Conservation (phyloP, 1,140 invertebrate species). For the Meloidogyne chitwoodi region DNA sequence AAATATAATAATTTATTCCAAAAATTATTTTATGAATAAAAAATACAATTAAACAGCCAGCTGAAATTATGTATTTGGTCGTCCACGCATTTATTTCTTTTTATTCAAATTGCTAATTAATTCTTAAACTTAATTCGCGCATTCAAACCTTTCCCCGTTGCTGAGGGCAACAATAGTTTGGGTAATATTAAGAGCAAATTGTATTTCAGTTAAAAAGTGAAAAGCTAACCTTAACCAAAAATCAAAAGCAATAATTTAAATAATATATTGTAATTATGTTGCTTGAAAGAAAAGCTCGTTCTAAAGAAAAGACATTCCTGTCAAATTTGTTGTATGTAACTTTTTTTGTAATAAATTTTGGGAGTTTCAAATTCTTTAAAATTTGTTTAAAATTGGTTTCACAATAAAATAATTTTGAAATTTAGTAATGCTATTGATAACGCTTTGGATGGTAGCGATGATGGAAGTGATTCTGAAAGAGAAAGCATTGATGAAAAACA, state of each 20-base stretch:
- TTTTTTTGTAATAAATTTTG: neutral
- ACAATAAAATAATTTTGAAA: neutral
- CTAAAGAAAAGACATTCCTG: constrained; percentile 15
- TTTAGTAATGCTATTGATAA: constrained; percentile 57
- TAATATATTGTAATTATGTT: neutral
- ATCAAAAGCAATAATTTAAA: neutral
- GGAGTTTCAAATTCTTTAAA: too few relatives aligned
- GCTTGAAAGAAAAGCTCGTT: neutral
- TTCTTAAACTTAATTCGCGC: neutral
- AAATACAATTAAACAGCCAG: neutral
- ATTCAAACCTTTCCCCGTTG: neutral
- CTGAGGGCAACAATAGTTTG: constrained; percentile 6
- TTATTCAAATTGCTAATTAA: constrained; percentile 5
- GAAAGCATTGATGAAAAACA: constrained; percentile 48
- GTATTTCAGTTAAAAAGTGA: neutral
- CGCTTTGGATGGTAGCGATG: constrained; percentile 48
- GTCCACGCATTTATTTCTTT: neutral
- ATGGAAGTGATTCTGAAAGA: constrained; percentile 50
- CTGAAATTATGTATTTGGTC: neutral
- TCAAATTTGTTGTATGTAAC: constrained; percentile 13
- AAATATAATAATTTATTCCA: neutral
- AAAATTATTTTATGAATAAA: neutral
- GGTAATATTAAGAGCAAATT: neutral
- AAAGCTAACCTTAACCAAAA: neutral
- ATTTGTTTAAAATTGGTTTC: too few relatives aligned